A percentile compares a stretch with the other conserved stretches of the same genome.
Conservation (phyloP, 2,797 vertebrate species). For the Choloepus didactylus region DNA sequence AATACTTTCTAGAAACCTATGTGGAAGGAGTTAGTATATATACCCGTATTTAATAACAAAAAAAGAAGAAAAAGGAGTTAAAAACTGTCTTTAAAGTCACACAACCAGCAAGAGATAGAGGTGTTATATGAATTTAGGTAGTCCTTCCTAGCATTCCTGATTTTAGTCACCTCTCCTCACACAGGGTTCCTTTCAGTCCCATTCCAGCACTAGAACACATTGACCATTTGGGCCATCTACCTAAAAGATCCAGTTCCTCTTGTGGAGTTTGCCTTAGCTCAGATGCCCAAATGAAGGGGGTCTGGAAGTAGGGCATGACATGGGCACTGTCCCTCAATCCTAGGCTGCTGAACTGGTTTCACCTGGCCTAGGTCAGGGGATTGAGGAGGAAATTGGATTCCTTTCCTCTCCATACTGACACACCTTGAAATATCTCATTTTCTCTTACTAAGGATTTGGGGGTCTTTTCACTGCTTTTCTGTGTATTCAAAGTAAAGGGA, state of each 20-base stretch:
- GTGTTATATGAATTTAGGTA: neutral
- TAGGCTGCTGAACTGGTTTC: neutral
- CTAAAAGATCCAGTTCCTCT: neutral
- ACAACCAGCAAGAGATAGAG: neutral
- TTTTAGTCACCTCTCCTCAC: neutral
- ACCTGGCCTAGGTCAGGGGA: neutral
- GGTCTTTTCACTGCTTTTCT: neutral
- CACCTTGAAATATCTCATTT: neutral
- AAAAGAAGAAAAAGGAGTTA: too few relatives aligned
- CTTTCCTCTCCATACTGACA: neutral
- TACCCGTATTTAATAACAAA: too few relatives aligned
- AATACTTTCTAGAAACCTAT: too few relatives aligned
- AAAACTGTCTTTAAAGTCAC: too few relatives aligned
- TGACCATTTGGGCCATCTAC: too few relatives aligned
- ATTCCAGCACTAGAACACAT: neutral
- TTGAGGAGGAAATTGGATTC: neutral
- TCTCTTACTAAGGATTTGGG: neutral
- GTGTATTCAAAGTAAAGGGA: neutral
- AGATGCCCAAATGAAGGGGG: neutral
- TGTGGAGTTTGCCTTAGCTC: neutral
- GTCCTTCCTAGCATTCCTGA: neutral
- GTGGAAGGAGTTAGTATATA: too few relatives aligned
- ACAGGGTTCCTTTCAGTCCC: neutral
- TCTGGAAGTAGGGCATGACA: too few relatives aligned
- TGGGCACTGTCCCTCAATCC: neutral